Evolutionary conservation across 1,140 invertebrate genomes (phyloP).

Genomic region (Drosophila bipectinata): DNA sequence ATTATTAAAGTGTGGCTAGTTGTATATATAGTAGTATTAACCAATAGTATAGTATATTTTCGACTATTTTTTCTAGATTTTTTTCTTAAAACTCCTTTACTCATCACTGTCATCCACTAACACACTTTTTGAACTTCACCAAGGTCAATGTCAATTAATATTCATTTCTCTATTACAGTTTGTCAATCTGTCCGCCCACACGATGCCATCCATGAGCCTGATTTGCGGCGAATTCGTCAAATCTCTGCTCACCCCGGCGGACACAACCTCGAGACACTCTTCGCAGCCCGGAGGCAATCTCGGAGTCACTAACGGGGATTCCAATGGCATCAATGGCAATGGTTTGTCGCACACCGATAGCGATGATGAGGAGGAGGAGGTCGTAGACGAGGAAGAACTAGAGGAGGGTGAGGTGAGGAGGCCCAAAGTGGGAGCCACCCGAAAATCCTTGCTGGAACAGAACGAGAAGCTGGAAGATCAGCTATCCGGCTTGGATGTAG

Average conservation of each 20-base stretch:
- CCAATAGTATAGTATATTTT: too few species aligned
- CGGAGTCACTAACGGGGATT: conserved; percentile 40
- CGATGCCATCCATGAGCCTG: conserved; percentile 85
- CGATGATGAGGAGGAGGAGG: conserved; percentile 38
- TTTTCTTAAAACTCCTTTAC: neutral
- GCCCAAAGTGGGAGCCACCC: conserved; percentile 7
- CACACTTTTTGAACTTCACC: conserved; percentile 64
- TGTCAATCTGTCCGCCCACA: conserved; percentile 84
- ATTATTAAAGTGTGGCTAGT: neutral
- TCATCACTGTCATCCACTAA: conserved; percentile 21
- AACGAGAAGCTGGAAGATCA: conserved; percentile 45
- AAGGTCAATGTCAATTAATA: conserved; percentile 75
- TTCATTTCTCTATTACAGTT: conserved; percentile 83
- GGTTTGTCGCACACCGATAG: conserved; percentile 44
- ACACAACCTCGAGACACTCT: conserved; percentile 33
- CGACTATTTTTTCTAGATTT: neutral
- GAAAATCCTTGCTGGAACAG: conserved; percentile 52
- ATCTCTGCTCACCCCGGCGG: conserved; percentile 79
- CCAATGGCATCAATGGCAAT: conserved; percentile 54
- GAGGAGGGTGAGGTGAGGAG: conserved; percentile 4
- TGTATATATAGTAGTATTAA: too few species aligned
- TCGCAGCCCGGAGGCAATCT: conserved; percentile 2
- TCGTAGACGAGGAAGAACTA: conserved; percentile 1
- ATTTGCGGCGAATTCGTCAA: conserved; percentile 85
- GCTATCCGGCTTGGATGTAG: conserved; percentile 14